Evolutionary conservation across 2,888 invertebrate species (phyloP), one percentile per base, ranked within the genome.

Genomic region (Oscheius sp.): DNA sequence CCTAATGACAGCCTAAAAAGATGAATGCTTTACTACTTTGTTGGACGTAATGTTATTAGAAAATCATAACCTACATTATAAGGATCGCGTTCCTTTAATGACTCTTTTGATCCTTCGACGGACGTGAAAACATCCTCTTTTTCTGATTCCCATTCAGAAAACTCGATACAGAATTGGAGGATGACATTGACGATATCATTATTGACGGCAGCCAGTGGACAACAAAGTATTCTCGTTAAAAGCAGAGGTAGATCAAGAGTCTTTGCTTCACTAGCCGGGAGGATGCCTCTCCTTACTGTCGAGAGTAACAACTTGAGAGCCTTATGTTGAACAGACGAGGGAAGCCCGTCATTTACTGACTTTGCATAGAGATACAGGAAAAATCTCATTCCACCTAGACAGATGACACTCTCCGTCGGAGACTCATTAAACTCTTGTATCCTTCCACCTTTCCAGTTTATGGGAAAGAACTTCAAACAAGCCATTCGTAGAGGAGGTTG

Each of bases 101-200:
- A 26, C 17, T 38, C 57, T 4, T n/a, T 38, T 2, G 44, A 57
- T 2, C 26, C 57, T 41, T 57, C 57, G 2, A 32, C 26, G 4
- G 51, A 51, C 2, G 51, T 51, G 24, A 20, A 22, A 14, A 24
- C 2, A 12, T 47, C 32, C 20, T 54, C 54, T 6, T 12, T 32
- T 5, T 32, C 17, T 14, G 20, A 14, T 17, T 33, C 36, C 20
- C 22, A 24, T 32, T 56, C 44, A 22, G 41, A 44, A 14, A 36
- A 47, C 26, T 56, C 33, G 14, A 66, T 54, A 22, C 54, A 66
- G 30, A 47, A 56, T 9, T 20, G 4, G 6, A 54, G 44, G 45
- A 66, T n/a, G 9, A 75, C 76, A 57, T 73, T 73, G 26, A 72
- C 63, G 26, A 75, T 73, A 8, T 65, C 59, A 26, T 70, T 63